Base-by-base conservation (phyloP, 1,140 invertebrate genomes). In the Trichonephila inaurata region DNA sequence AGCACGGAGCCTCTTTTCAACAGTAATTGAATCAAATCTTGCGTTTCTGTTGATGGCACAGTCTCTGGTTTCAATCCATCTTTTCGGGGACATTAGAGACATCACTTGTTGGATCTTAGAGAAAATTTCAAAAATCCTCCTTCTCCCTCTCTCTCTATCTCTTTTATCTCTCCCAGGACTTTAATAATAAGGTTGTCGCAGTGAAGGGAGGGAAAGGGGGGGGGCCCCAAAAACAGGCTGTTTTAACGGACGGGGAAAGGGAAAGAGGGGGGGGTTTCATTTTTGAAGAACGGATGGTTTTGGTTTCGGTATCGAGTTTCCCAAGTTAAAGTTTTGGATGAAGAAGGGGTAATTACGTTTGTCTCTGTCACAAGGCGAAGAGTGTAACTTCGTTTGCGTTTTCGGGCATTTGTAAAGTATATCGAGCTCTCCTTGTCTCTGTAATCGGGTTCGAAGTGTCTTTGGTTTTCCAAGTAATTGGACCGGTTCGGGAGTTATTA, bases 1-100 rank as follows among this genome's bases (percentile, higher is more conserved):
- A n/a, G n/a, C 82, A 85, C 58, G 44, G 28, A 77, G 72, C 10
- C 28, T 33, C 44, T 21, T n/a, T 33, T 21, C 60, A 51, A 12
- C 51, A 24, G 60, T 91, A 92, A 92, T 92, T 92, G 91, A 92
- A 92, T 92, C 91, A 87, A 77, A 92, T 66, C 91, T 72, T 86
- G 40, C 18, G 82, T 92, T 92, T 92, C 51, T 87, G 91, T 66
- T 92, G 91, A 92, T 62, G 91, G 91, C 62, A 61, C 60, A 44
- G 81, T 64, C 72, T 91, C 90, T 16, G 44, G 58, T 82, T 91
- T 91, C 90, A 85, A 91, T 91, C 90, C 90, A 91, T 91, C 90
- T 91, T 91, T 64, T 58, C 12, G 61, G 82, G 28, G 81, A 64
- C 90, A 85, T 64, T 58, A 60, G 90, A 91, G 90, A 82, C 72